A percentile compares a stretch with the other conserved stretches of the same genome.
Evolutionary conservation across 2,797 vertebrate genomes (phyloP).

Genomic region (Gallinago solitaria): DNA sequence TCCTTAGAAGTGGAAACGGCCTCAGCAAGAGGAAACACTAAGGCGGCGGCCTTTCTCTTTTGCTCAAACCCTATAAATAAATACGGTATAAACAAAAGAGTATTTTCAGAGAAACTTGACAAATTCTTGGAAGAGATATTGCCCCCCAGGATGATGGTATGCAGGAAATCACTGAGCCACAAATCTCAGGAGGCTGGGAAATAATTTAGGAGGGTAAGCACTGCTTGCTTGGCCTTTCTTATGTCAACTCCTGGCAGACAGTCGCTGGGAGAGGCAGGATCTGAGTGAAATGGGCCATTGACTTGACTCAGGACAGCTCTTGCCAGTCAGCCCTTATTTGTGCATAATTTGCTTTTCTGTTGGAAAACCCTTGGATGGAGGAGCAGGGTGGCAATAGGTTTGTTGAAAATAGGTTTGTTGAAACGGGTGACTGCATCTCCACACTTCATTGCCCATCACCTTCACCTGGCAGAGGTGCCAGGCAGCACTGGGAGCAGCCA

Average conservation of each 20-base stretch:
- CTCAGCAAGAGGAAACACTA: neutral
- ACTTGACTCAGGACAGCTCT: neutral
- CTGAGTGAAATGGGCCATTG: neutral
- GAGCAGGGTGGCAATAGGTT: neutral
- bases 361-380: neutral
- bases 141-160: neutral
- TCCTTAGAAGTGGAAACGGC: neutral
- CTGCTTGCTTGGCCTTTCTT: neutral
- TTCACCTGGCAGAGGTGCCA: accelerated
- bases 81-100: neutral
- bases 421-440: neutral
- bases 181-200: neutral
- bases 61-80: slow-evolving; percentile 9
- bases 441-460: accelerated
- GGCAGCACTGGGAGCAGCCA: neutral
- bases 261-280: neutral
- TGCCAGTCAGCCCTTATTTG: neutral
- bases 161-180: neutral
- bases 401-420: neutral
- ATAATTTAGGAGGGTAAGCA: neutral
- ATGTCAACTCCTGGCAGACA: neutral
- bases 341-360: neutral
- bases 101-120: neutral
- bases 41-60: neutral
- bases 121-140: neutral